phyloP scores from a whole-genome alignment of 2,888 invertebrate genomes.

The Tridacna gigas region DNA sequence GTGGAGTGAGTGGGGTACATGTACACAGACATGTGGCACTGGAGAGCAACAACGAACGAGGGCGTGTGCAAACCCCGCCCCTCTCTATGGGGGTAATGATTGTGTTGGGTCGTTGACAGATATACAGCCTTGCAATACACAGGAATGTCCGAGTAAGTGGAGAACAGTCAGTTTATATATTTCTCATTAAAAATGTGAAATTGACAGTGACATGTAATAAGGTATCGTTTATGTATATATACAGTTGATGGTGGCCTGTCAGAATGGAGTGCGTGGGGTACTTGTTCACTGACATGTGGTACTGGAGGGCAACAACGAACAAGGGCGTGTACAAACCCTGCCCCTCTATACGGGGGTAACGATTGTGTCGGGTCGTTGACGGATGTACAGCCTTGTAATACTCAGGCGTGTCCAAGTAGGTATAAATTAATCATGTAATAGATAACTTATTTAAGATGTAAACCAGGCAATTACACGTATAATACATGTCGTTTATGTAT shows the following conservation, averaged over 20 bases:
- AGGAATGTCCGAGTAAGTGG: conserved; percentile 42
- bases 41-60: conserved; percentile 27
- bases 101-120: conserved; percentile 31
- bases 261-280: conserved; percentile 13
- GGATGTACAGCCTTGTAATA: conserved; percentile 27
- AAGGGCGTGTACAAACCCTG: conserved; percentile 27
- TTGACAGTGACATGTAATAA: background rate
- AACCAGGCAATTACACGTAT: too few relatives aligned
- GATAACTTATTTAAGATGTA: background rate
- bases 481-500: too few relatives aligned
- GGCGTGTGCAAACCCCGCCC: conserved; percentile 40
- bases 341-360: conserved; percentile 16
- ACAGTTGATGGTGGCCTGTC: conserved; percentile 34
- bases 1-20: conserved; percentile 46
- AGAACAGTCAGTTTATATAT: background rate
- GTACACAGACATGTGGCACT: conserved; percentile 43
- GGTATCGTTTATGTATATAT: background rate
- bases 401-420: conserved; percentile 9
- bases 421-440: background rate
- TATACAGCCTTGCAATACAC: conserved; percentile 28
- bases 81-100: conserved; percentile 32
- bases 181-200: too few relatives aligned
- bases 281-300: conserved; percentile 24
- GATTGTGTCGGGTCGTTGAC: conserved; percentile 10
- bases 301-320: conserved; percentile 16